Percentiles rank a stretch among this genome's conserved stretches.
Evolutionary conservation across 2,113 vertebrate species (phyloP).

Genomic region (Oncorhynchus tshawytscha): DNA sequence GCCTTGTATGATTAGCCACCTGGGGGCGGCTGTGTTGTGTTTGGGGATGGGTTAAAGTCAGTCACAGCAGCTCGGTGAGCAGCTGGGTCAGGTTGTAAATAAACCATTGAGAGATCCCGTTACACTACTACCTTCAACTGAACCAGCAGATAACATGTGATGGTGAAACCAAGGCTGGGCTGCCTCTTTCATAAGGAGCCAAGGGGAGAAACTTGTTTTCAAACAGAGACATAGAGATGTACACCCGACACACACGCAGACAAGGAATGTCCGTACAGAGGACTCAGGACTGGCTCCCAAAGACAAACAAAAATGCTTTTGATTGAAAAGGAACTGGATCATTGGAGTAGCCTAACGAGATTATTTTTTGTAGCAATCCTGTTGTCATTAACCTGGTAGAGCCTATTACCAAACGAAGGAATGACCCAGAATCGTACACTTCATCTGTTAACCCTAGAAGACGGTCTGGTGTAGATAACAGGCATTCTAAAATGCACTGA

Average conservation of each 20-base stretch:
- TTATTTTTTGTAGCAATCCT: not conserved
- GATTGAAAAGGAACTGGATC: not conserved
- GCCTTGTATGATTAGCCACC: too few relatives aligned
- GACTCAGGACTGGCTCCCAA: not conserved
- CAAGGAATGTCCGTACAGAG: not conserved
- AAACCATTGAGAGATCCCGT: slow-evolving; percentile 9
- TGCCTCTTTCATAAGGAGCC: too few relatives aligned
- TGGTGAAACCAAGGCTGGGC: too few relatives aligned
- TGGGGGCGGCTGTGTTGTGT: too few relatives aligned
- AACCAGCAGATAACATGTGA: too few relatives aligned
- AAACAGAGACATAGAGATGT: not conserved
- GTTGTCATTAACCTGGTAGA: not conserved
- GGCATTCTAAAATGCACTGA: not conserved
- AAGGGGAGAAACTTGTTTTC: not conserved
- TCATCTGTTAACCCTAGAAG: not conserved
- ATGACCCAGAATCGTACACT: not conserved
- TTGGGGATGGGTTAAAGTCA: not conserved
- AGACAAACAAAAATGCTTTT: not conserved
- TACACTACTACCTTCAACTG: not conserved
- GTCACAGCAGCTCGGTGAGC: not conserved
- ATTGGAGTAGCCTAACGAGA: not conserved
- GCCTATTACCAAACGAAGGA: not conserved
- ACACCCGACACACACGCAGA: not conserved
- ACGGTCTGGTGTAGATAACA: not conserved
- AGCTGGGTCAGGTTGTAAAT: slow-evolving; percentile 10